Percentiles rank a stretch among this genome's conserved stretches.
phyloP scores from a whole-genome alignment of 2,797 vertebrate species.

The Eulemur albifrons region DNA sequence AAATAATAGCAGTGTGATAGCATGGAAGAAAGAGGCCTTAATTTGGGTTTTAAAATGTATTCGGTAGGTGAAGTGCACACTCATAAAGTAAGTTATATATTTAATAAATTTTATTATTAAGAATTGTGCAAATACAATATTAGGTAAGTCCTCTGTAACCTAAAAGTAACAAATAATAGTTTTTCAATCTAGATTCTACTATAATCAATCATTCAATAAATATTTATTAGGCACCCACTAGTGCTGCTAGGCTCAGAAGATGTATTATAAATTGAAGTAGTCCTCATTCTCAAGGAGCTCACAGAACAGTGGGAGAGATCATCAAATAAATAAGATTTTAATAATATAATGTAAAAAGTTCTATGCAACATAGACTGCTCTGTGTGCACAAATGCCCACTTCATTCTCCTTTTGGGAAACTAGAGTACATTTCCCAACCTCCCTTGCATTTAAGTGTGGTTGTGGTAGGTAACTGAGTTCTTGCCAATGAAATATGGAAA shows the following conservation, averaged over 20 bases:
- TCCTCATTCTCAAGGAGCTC: background rate
- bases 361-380: background rate
- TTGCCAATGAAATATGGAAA: background rate
- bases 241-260: background rate
- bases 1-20: slow-evolving; percentile 44
- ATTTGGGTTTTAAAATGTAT: background rate
- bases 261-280: background rate
- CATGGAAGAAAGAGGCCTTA: background rate
- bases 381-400: background rate
- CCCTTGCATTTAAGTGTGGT: background rate
- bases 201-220: background rate
- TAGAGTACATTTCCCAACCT: background rate
- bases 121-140: slow-evolving; percentile 14
- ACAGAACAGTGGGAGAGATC: background rate
- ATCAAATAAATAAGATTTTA: slow-evolving; percentile 13
- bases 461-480: background rate
- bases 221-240: background rate
- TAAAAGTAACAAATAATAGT: background rate
- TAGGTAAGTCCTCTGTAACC: background rate
- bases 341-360: background rate
- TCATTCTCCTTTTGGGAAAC: background rate
- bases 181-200: background rate
- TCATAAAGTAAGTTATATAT: background rate
- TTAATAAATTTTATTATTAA: slow-evolving; percentile 29
- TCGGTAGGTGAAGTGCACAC: background rate